These are phyloP conservation scores for Parnassius smintheus DNA, from an alignment of 2,888 invertebrate genomes.

Conservation along the genomic window DNA sequence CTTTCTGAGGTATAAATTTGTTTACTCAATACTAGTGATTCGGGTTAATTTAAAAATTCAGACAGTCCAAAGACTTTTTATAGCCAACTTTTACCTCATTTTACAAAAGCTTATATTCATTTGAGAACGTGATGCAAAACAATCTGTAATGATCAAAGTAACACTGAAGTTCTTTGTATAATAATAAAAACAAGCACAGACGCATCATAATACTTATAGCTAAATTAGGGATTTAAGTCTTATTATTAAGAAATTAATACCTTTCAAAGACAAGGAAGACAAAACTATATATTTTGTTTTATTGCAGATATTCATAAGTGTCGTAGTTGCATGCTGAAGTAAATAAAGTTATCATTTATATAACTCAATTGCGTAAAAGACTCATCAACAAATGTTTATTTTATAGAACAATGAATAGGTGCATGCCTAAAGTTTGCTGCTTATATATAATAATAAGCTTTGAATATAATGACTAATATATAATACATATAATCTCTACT, in stretches of 20 bases:
- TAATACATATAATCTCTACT: not conserved
- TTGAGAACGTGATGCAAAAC: too few species aligned
- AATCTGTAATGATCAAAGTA: too few species aligned
- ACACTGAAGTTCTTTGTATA: too few species aligned
- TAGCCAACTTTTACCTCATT: not conserved
- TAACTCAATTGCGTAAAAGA: not conserved
- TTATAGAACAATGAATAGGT: not conserved
- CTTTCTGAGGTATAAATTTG: conserved; percentile 10
- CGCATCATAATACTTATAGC: too few species aligned
- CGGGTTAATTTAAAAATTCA: conserved; percentile 1
- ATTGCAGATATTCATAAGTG: not conserved
- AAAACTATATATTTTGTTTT: not conserved
- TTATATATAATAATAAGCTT: not conserved
- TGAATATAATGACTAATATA: not conserved
- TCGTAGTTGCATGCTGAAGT: not conserved
- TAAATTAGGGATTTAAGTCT: too few species aligned
- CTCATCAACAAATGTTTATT: not conserved
- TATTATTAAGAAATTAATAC: too few species aligned
- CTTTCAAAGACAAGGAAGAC: too few species aligned
- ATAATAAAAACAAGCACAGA: too few species aligned
- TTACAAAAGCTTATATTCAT: too few species aligned
- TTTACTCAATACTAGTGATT: conserved; percentile 10
- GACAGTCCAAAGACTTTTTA: not conserved
- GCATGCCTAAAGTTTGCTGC: not conserved
- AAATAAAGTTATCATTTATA: conserved; percentile 3